Base-by-base conservation (phyloP, 2,888 invertebrate genomes). In the Caenorhabditis angaria region DNA sequence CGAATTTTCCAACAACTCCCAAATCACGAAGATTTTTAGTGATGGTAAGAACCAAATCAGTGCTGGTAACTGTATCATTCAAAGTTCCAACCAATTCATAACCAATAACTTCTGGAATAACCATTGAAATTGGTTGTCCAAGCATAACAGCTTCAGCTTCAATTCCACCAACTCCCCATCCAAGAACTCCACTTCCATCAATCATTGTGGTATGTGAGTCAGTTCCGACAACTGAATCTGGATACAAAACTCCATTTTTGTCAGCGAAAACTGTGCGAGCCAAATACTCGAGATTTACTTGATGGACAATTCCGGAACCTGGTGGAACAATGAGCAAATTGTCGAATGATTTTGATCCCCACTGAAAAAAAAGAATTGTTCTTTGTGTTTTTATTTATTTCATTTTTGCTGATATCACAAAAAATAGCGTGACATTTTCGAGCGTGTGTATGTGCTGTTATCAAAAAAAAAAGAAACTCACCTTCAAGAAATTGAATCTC, bases 201-300 rank as follows among this genome's bases (percentile, higher is more conserved):
- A 97, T 95, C 97, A 99, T 97, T 18, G 97, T 97, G 1, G 97
- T 99, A 87, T 99, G 97, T 0, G 95, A 95, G 91, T 99, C 99
- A 0, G 97, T 97, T 10, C 97, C 97, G 50, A 99, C 97, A 75
- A 95, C 92, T 12, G 93, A 93, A 88, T 96, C 95, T 0, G 95
- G 95, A 87, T 94, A 92, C 1, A 95, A 89, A 0, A 92, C 83
- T 58, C 90, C 87, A 54, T 91, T 90, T 20, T 71, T 69, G 68
- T 66, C 82, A 50, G 73, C 79, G 54, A 82, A 83, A 2, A 82
- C 81, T 20, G 80, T 80, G 59, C 83, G 63, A 14, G 83, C 82
- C 58, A 86, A 85, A 88, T 97, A 97, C 41, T 86, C 86, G 87
- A 99, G 90, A 89, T 99, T 99, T 0, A 99, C 96, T 91, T 99